These are phyloP conservation scores for Ia io DNA, from an alignment of 2,113 vertebrate genomes.

Conservation along the genomic window DNA sequence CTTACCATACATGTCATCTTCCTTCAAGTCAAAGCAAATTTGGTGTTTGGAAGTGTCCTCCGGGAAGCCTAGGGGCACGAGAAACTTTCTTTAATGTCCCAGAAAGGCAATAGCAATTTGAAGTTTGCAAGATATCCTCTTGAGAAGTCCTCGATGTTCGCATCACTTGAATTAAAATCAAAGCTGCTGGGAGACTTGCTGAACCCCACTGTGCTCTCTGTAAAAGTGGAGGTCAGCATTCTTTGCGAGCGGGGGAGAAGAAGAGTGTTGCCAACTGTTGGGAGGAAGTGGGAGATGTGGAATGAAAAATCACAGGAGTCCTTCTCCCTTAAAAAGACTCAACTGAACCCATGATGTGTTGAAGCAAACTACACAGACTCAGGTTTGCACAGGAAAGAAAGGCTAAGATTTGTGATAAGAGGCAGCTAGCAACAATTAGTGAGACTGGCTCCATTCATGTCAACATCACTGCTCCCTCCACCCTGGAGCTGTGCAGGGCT, in stretches of 20 bases:
- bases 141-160: slow-evolving; percentile 65
- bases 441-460: not conserved
- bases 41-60: slow-evolving; percentile 70
- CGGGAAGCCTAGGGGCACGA: slow-evolving; percentile 73
- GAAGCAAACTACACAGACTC: not conserved
- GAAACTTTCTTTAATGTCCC: slow-evolving; percentile 78
- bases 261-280: not conserved
- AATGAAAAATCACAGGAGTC: not conserved
- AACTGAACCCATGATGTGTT: not conserved
- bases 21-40: slow-evolving; percentile 73
- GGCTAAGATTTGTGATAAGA: not conserved
- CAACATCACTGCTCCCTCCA: not conserved
- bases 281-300: not conserved
- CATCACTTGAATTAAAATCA: slow-evolving; percentile 75
- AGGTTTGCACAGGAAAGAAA: not conserved
- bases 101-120: slow-evolving; percentile 74
- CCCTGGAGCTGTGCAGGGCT: not conserved
- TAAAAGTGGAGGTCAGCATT: slow-evolving; percentile 24
- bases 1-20: slow-evolving; percentile 65
- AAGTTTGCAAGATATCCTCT: slow-evolving; percentile 72
- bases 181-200: slow-evolving; percentile 42
- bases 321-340: not conserved
- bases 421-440: too few relatives aligned
- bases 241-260: not conserved
- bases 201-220: not conserved